phyloP scores from a whole-genome alignment of 23 tunicate genomes.

The Trididemnum clinides region DNA sequence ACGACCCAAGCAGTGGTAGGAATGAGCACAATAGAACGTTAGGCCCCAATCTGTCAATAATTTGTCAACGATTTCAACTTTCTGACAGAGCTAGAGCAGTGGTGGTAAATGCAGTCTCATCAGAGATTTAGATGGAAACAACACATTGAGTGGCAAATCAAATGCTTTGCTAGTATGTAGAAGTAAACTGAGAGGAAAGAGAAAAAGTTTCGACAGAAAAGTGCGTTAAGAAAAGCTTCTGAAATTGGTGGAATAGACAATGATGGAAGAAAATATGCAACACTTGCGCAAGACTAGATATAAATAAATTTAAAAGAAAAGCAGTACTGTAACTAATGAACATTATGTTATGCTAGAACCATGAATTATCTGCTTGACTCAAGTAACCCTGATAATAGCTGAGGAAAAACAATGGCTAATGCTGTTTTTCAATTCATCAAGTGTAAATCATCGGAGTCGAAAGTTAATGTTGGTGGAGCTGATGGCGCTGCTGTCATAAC shows the following conservation, averaged over 20 bases:
- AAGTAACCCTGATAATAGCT: neutral
- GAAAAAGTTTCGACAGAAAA: neutral
- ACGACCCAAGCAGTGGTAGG: neutral
- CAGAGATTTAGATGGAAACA: neutral
- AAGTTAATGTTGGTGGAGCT: neutral
- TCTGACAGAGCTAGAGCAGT: conserved; percentile 21
- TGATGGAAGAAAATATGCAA: conserved; percentile 28
- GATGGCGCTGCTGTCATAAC: conserved; percentile 23
- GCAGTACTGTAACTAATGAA: neutral
- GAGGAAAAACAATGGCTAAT: neutral
- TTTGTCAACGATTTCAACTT: conserved; percentile 6
- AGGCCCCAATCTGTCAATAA: neutral
- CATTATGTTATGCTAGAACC: conserved; percentile 22
- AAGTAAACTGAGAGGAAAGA: conserved; percentile 13
- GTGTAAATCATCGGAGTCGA: neutral
- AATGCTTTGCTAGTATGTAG: neutral
- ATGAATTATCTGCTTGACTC: neutral
- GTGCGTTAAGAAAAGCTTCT: neutral
- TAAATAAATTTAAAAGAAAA: neutral
- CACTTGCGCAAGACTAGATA: neutral
- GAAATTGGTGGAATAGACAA: neutral
- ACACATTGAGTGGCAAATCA: neutral
- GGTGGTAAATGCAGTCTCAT: neutral
- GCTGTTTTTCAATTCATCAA: neutral
- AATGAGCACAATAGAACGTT: neutral